phyloP scores from a whole-genome alignment of 2,888 invertebrate species.

The Pyrgus malvae region DNA sequence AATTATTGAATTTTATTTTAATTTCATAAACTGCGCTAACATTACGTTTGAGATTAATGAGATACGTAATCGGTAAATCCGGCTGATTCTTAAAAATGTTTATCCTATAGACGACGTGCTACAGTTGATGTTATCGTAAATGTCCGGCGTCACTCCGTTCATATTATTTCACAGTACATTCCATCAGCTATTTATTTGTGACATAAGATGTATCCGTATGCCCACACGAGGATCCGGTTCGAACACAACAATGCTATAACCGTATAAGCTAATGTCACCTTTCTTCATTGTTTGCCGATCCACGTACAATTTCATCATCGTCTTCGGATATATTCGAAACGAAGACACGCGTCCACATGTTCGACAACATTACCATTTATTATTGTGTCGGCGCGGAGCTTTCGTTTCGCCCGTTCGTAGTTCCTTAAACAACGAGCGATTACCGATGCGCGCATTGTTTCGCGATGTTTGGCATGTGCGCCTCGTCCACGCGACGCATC shows the following conservation, averaged over 20 bases:
- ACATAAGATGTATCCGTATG: constrained; percentile 10
- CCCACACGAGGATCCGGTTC: constrained; percentile 35
- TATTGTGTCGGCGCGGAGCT: constrained; percentile 58
- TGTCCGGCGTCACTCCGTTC: constrained; percentile 50
- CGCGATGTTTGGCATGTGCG: constrained; percentile 70
- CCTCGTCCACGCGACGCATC: constrained; percentile 64
- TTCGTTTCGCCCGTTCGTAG: constrained; percentile 55
- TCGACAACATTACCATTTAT: constrained; percentile 60
- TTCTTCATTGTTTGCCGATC: constrained; percentile 56
- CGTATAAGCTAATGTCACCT: constrained; percentile 44
- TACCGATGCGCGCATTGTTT: constrained; percentile 73
- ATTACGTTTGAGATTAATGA: constrained; percentile 15
- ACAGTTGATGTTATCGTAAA: constrained; percentile 45
- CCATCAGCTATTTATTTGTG: constrained; percentile 5
- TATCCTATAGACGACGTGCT: constrained; percentile 41
- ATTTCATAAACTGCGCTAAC: background rate
- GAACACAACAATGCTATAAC: constrained; percentile 28
- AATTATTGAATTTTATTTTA: background rate
- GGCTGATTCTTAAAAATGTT: constrained; percentile 10
- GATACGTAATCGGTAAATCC: constrained; percentile 8
- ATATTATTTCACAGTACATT: constrained; percentile 41
- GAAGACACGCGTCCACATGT: constrained; percentile 60
- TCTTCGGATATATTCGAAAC: constrained; percentile 57
- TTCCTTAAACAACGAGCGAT: constrained; percentile 63
- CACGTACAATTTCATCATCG: constrained; percentile 66